A percentile compares a stretch with the other conserved stretches of the same genome.
phyloP scores from a whole-genome alignment of 2,113 vertebrate species.

The Taxidea taxus region DNA sequence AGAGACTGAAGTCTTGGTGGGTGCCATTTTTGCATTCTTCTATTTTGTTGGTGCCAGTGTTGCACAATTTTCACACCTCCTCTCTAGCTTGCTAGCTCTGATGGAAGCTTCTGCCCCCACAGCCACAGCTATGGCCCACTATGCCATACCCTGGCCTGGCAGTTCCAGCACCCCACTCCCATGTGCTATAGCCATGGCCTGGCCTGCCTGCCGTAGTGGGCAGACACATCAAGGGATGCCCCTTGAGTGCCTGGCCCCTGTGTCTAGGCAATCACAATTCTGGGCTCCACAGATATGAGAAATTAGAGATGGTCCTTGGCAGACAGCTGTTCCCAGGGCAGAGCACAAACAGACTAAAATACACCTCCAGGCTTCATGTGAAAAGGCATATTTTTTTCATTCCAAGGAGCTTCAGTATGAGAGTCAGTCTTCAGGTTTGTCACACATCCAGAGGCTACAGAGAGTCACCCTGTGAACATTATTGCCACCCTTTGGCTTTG shows the following conservation, averaged over 20 bases:
- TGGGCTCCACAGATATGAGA: neutral
- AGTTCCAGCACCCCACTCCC: neutral
- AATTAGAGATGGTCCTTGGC: neutral
- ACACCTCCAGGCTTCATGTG: neutral
- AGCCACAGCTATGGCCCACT: neutral
- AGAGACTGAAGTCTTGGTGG: neutral
- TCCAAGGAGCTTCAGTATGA: neutral
- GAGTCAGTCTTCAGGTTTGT: neutral
- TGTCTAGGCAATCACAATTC: neutral
- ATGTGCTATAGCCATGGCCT: neutral
- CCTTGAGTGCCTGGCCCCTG: neutral
- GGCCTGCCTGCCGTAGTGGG: neutral
- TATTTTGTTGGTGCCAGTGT: neutral
- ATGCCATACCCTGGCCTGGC: neutral
- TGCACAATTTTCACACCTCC: neutral
- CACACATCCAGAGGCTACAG: neutral
- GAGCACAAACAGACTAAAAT: neutral
- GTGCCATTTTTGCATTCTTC: neutral
- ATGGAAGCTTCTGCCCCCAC: neutral
- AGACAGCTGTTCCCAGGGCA: neutral
- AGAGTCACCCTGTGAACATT: neutral
- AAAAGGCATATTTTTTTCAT: neutral
- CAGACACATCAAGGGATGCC: neutral
- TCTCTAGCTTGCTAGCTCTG: neutral
- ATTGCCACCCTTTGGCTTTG: neutral